Evolutionary conservation across 2,797 vertebrate genomes (phyloP), one percentile per base, ranked within the genome.

Genomic region (Acrocephalus scirpaceus): DNA sequence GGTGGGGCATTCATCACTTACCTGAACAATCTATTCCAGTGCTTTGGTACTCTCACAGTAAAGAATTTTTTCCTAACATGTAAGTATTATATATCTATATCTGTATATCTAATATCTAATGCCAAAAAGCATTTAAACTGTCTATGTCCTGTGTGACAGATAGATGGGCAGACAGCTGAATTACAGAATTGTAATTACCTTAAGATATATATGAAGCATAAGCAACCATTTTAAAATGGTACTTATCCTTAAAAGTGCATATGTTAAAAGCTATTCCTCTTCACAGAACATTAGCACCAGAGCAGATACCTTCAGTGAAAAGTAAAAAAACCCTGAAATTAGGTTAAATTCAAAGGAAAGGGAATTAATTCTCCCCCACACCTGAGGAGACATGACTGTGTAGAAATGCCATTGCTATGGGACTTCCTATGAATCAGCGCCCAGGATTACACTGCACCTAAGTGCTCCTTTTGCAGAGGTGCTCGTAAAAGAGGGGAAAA

Each of bases 401-500:
- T 44, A 74, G 42, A 82, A 86, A 47, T 26, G 45, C 29, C 16
- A 3, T 9, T 32, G 54, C 86, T 11, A 56, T 32, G 51, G 57
- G 45, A 54, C 21, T 50, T 57, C 7, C 84, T 38, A 16, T 44
- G 57, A 67, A 20, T 48, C 56, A 26, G 36, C 13, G 53, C 76
- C 69, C 44, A 50, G 61, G 8, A 12, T 53, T 75, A 51, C 54
- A 23, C 62, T 60, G 42, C 27, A 29, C 6, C 19, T 72, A 86
- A 95, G 85, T 69, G 62, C 72, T 95, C 32, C 61, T 83, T 90
- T 70, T 4, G 14, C 67, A 82, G 77, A 91, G 84, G 11, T 64
- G 11, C 92, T 95, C 7, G 1, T 93, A 94, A 91, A 96, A 82
- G 36, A 84, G 48, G 67, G 71, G 74, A 53, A 96, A 92, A 91